Base-by-base conservation (phyloP, 2,113 vertebrate genomes). In the Corythoichthys intestinalis region DNA sequence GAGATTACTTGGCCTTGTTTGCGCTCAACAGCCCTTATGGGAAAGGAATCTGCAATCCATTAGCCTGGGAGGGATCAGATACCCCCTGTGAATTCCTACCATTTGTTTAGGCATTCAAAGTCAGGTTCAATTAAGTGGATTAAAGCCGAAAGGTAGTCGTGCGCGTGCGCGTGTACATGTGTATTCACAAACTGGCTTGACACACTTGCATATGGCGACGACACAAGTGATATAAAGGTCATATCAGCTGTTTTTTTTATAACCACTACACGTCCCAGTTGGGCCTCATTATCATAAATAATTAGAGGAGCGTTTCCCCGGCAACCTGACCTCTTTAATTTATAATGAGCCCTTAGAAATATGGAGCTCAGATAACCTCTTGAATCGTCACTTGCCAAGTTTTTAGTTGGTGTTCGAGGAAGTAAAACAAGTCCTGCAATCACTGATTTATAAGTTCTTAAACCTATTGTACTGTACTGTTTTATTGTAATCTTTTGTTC, bases 71-170 rank as follows among this genome's bases (percentile, higher is more conserved):
- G 83, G 84, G 88, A 91, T 92, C 88, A 83, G 83, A 85, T 89
- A 85, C 80, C 87, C 84, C 87, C 80, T 84, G 86, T 88, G 82
- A 90, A 88, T 92, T 89, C 88, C n/a, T 84, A 88, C 88, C 83
- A 90, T 91, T 91, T 90, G 85, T 91, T 92, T 91, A 88, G 87
- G 88, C 88, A 90, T 91, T 90, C 89, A 89, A 89, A 88, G 84
- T 90, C 88, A 86, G 84, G 74, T 88, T 89, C 86, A 91, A 90
- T 93, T 90, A 89, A 88, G 88, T 80, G 84, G 87, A 92, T 90
- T 88, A 88, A 87, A 85, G 69, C 70, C 73, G 76, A 73, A 71
- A 68, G 52, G 71, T 69, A 77, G 74, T 58, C 44, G 68, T 69
- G 67, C n/a, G 8, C 71, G 77, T 63, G 59, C 61, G 69, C 52